Conservation (phyloP, 2,113 vertebrate genomes). For the Grantiella picta region DNA sequence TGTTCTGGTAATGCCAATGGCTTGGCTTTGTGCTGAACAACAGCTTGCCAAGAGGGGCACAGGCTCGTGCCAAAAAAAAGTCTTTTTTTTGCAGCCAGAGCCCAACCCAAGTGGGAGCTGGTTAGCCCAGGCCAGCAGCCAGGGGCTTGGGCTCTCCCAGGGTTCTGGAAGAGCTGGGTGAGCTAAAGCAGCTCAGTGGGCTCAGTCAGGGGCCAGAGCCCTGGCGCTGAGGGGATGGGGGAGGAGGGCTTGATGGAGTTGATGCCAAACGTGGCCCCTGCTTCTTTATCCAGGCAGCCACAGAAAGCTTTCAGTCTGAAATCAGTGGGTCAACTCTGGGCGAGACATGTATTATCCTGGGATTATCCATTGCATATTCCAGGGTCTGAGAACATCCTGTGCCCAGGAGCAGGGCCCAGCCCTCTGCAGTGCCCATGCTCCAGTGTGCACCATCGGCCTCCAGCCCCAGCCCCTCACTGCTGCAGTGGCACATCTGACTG, state of each 20-base stretch:
- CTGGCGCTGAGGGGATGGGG: not conserved
- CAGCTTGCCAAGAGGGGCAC: not conserved
- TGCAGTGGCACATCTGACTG: not conserved
- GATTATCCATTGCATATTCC: slow-evolving; percentile 33
- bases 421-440: not conserved
- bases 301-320: slow-evolving; percentile 22
- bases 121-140: not conserved
- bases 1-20: not conserved
- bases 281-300: not conserved
- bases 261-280: not conserved
- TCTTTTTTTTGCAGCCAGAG: not conserved
- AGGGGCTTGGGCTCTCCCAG: not conserved
- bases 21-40: not conserved
- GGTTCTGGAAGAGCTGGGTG: not conserved
- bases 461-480: not conserved
- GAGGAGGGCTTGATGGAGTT: not conserved
- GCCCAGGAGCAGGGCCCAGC: not conserved
- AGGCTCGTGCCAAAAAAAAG: not conserved
- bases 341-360: slow-evolving; percentile 23
- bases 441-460: not conserved
- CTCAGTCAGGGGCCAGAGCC: not conserved
- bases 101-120: not conserved
- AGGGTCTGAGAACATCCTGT: slow-evolving; percentile 53
- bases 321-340: slow-evolving; percentile 7
- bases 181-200: not conserved